These are phyloP conservation scores for Coenobita brevimanus DNA, from an alignment of 1,140 invertebrate genomes.

Conservation along the genomic window DNA sequence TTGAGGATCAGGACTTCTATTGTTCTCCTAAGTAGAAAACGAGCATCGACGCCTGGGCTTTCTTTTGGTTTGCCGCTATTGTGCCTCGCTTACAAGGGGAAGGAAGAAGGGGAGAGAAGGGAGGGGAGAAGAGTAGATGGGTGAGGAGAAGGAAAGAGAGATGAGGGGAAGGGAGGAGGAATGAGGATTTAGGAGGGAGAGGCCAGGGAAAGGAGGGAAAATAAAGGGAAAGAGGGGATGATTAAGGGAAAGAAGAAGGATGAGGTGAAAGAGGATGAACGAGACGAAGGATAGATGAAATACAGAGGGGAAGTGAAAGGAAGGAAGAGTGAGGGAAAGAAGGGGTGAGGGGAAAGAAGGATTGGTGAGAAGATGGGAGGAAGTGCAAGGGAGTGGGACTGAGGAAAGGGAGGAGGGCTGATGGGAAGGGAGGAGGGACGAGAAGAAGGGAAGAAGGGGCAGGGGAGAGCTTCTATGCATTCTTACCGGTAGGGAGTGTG, in stretches of 20 bases:
- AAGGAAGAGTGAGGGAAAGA: not conserved
- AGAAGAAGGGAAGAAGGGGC: not conserved
- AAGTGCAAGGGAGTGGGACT: not conserved
- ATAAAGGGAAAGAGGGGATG: no score
- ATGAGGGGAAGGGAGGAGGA: no score
- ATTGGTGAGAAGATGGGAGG: not conserved
- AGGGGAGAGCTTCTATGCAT: not conserved
- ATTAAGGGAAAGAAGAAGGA: not conserved
- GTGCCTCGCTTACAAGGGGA: no score
- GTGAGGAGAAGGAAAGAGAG: no score
- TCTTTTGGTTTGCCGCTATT: not conserved
- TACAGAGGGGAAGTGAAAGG: not conserved
- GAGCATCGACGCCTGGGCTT: constrained; percentile 1
- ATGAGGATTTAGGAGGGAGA: no score
- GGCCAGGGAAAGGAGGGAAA: no score
- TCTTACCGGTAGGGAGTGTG: not conserved
- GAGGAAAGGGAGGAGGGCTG: not conserved
- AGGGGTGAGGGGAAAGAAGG: not conserved
- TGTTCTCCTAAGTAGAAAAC: constrained; percentile 19
- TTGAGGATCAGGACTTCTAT: constrained; percentile 5
- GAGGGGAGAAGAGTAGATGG: no score
- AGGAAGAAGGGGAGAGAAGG: not conserved
- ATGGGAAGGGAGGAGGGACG: not conserved
- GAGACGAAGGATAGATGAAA: not conserved
- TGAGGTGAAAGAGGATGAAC: not conserved